Evolutionary conservation across 2,797 vertebrate genomes (phyloP), one percentile per base, ranked within the genome.

Genomic region (Xiphophorus birchmanni): DNA sequence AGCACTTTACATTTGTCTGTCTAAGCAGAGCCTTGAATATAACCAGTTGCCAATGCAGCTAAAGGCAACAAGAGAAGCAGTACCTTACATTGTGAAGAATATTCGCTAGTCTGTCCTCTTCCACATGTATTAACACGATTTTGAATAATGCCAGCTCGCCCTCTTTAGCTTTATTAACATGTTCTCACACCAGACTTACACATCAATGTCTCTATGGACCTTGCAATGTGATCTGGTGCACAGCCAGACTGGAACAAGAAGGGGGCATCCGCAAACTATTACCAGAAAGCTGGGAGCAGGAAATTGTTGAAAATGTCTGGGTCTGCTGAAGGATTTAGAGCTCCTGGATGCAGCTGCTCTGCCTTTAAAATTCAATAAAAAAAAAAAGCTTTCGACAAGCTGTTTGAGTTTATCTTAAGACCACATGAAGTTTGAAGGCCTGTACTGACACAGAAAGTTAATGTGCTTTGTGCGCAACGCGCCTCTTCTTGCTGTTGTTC

Each of bases 1-100:
- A 32, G 37, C 52, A 9, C 29, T 75, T 75, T 47, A 72, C 29
- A 74, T 74, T 26, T 82, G 56, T 75, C 73, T 21, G 35, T 76
- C 77, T 37, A 29, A 65, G 32, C 44, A 65, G 56, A 77, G 35
- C n/a, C 67, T 29, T 15, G 32, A 60, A 18, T 60, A 47, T 40
- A 72, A 72, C 50, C 18, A 63, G 69, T 71, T 52, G 60, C 60
- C 37, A 76, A 73, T 44, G 35, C 47, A 75, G 17, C 7, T 12
- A 48, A 21, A 17, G 63, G n/a, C 15, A 50, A 18, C 23, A 13
- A 26, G 7, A 71, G 67, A 56, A 47, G 5, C 17, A 15, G 29
- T 32, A 80, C 17, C 26, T 32, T 15, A n/a, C 12, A 44, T 50
- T 71, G 63, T 17, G 9, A 67, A 32, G 21, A 3, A 40, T 40